Base-by-base conservation (phyloP, 2,113 vertebrate genomes). In the Channa argus region DNA sequence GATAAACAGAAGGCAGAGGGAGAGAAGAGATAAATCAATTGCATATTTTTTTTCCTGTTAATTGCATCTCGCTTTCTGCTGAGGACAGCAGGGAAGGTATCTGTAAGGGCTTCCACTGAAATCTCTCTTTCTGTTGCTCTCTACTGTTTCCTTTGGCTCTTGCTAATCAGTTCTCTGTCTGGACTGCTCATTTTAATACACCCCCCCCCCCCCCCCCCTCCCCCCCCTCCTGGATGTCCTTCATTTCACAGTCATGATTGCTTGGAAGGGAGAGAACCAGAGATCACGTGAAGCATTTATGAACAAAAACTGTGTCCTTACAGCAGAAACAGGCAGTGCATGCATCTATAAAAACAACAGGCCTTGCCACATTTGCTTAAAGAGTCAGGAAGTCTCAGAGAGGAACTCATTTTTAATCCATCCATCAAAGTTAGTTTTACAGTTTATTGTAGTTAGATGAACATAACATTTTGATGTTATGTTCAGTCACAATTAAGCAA, bases 21-120 rank as follows among this genome's bases (percentile, higher is more conserved):
- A 70, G 66, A 72, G 59, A 63, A 59, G 71, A 75, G 55, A 68
- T 63, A 82, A 87, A 89, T 92, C 86, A 91, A 93, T 92, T 80
- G 63, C 52, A 33, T 79, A 53, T 79, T 88, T 80, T 80, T 41
- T 89, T 72, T 82, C 76, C 85, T 85, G 77, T 82, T 86, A 88
- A 91, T 92, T 92, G 90, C 77, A 82, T 91, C 78, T 79, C 63
- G 74, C 76, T 85, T 92, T 91, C 74, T 89, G 82, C 92, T 91
- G 89, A 88, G 50, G 67, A 86, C 83, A 92, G 89, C 91, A 92
- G 77, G 58, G 75, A 83, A 70, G 68, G 70, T 72, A 79, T 87
- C 74, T 89, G 68, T 68, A 74, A 74, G 60, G 60, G 54, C 55
- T 65, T 62, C 51, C 46, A 66, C 76, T 70, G 66, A 87, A 77